phyloP scores from a whole-genome alignment of 2,797 vertebrate genomes.

The Rhabdophis nuchalis region DNA sequence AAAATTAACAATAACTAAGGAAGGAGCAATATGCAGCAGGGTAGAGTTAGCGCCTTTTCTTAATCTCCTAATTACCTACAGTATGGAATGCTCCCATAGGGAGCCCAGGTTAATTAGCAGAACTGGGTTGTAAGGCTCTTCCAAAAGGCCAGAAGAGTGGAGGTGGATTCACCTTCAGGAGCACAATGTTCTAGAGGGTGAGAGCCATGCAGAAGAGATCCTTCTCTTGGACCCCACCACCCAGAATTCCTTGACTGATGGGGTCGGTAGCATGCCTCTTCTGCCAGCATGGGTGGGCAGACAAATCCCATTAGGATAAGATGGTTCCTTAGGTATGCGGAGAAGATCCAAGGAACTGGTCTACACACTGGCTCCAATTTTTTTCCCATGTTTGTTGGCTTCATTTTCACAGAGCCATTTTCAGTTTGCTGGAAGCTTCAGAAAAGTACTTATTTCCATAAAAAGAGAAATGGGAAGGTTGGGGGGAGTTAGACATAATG shows the following conservation, averaged over 20 bases:
- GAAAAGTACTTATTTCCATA: not conserved
- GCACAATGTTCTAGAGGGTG: not conserved
- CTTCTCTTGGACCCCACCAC: not conserved
- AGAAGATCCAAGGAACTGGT: not conserved
- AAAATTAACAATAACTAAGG: not conserved
- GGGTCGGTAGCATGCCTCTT: not conserved
- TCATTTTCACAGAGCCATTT: not conserved
- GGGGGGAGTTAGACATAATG: not conserved
- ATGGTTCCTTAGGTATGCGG: not conserved
- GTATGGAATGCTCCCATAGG: not conserved
- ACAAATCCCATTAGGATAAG: not conserved
- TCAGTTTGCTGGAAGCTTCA: not conserved
- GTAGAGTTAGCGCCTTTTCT: too few species aligned
- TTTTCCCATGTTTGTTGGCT: not conserved
- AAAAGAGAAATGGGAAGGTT: not conserved
- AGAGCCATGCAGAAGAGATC: not conserved
- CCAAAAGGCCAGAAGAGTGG: too few species aligned
- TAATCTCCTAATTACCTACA: not conserved
- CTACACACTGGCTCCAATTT: not conserved
- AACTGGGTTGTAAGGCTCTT: too few species aligned
- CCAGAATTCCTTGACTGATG: not conserved
- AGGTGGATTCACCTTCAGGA: not conserved
- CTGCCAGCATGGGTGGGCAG: not conserved
- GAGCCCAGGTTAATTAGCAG: not conserved
- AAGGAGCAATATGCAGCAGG: not conserved